Base-by-base conservation (phyloP, 2,888 invertebrate species). In the Polietes domitor region DNA sequence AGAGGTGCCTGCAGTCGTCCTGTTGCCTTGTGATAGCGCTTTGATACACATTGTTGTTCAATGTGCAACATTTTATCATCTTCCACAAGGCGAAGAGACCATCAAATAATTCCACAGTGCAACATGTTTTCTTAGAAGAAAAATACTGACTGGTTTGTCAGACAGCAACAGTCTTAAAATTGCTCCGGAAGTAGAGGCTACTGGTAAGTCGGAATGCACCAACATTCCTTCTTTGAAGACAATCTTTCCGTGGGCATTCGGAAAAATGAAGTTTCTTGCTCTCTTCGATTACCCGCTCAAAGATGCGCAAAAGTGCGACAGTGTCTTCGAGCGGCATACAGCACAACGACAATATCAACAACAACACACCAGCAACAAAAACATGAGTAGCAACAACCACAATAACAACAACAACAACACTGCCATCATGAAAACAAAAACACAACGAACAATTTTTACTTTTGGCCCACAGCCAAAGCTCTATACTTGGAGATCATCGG, bases 401-500 rank as follows among this genome's bases (percentile, higher is more conserved):
- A 58, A 50, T 28, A 21, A 50, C 53, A 77, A 76, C 28, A 78
- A 78, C 28, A 72, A 10, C 19, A 65, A 72, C 19, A 61, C 55
- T 7, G 76, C 24, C 68, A 68, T 78, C 65, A 70, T 24, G 70
- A 74, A 71, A 65, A 19, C 37, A 37, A 65, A 65, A 65, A 80
- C 70, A 84, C 71, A 80, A 28, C 17, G 65, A 28, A 28, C 6
- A n/a, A 24, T 50, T 1, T 77, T 82, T 82, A 50, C 17, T 61
- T 37, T 77, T 86, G 86, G 86, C 79, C 5, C 9, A 3, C 9
- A 19, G 77, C 96, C 96, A 96, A 95, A 94, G 94, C 94, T 94
- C 96, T 96, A 96, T 96, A 96, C 96, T 96, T 96, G 96, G 96
- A 95, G 95, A 96, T 96, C 92, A 92, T 90, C 92, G 90, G 90